phyloP scores from a whole-genome alignment of 92 coral and sea anemone genomes.

The Porites divaricata region DNA sequence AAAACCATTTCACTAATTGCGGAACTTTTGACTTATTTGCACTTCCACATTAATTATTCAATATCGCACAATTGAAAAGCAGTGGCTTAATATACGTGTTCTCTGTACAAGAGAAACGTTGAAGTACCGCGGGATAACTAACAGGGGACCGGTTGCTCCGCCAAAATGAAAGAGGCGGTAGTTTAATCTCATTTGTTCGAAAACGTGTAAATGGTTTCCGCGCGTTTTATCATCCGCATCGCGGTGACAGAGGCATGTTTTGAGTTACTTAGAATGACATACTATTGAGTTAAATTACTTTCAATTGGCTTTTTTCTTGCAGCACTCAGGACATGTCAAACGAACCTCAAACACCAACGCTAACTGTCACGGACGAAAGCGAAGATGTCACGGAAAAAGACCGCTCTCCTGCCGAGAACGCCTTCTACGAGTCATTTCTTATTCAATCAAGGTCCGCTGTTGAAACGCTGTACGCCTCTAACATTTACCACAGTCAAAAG shows the following conservation, averaged over 20 bases:
- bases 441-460: slow-evolving; percentile 93
- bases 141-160: not conserved
- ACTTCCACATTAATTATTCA: not conserved
- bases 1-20: slow-evolving; percentile 23
- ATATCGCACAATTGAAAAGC: not conserved
- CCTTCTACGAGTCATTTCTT: slow-evolving; percentile 93
- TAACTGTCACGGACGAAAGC: slow-evolving; percentile 62
- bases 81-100: not conserved
- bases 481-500: slow-evolving; percentile 89
- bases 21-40: slow-evolving; percentile 15
- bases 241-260: slow-evolving; percentile 58
- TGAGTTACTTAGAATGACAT: slow-evolving; percentile 24
- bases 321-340: slow-evolving; percentile 37
- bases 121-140: not conserved
- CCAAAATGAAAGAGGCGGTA: not conserved
- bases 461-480: slow-evolving; percentile 92
- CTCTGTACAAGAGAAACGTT: not conserved
- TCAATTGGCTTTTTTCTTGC: slow-evolving; percentile 26
- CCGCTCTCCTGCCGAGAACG: slow-evolving; percentile 91
- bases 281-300: slow-evolving; percentile 24
- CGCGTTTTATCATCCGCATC: not conserved
- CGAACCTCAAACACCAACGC: slow-evolving; percentile 61
- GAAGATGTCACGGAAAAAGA: slow-evolving; percentile 78
- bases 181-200: not conserved
- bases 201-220: not conserved